Evolutionary conservation across 1,140 invertebrate species (phyloP).

Genomic region (Drosophila bocqueti): DNA sequence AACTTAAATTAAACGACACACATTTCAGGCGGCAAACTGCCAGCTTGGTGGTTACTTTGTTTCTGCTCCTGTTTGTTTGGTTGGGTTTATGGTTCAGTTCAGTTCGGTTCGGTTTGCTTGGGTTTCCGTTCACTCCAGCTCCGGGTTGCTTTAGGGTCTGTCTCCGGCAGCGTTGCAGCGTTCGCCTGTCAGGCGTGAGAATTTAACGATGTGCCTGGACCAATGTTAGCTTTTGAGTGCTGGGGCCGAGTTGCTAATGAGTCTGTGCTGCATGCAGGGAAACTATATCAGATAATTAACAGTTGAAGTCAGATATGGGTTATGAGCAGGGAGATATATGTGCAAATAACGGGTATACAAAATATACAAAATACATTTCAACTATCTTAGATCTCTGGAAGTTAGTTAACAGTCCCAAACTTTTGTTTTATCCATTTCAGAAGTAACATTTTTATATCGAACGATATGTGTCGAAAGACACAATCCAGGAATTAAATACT

Average conservation of each 20-base stretch:
- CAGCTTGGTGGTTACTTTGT: slow-evolving; percentile 12
- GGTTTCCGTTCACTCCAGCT: slow-evolving; percentile 12
- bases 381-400: not conserved
- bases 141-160: slow-evolving; percentile 36
- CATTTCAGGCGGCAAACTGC: slow-evolving; percentile 35
- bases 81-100: slow-evolving; percentile 8
- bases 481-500: too few relatives aligned
- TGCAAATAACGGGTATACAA: not conserved
- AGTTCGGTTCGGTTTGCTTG: slow-evolving; percentile 11
- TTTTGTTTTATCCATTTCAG: too few relatives aligned
- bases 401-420: not conserved
- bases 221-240: slow-evolving; percentile 35
- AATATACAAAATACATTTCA: not conserved
- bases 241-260: slow-evolving; percentile 39
- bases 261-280: slow-evolving; percentile 16
- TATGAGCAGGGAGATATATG: not conserved
- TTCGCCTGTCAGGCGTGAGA: slow-evolving; percentile 64
- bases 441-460: too few relatives aligned
- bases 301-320: slow-evolving; percentile 3
- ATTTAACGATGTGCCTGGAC: slow-evolving; percentile 71
- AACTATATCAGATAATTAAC: slow-evolving; percentile 29
- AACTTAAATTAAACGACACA: slow-evolving; percentile 61
- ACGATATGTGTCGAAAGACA: too few relatives aligned
- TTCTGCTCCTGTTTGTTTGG: slow-evolving; percentile 19
- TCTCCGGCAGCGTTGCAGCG: slow-evolving; percentile 46